Evolutionary conservation across 1,140 invertebrate genomes (phyloP), one percentile per base, ranked within the genome.

Genomic region (Drosophila obscura): DNA sequence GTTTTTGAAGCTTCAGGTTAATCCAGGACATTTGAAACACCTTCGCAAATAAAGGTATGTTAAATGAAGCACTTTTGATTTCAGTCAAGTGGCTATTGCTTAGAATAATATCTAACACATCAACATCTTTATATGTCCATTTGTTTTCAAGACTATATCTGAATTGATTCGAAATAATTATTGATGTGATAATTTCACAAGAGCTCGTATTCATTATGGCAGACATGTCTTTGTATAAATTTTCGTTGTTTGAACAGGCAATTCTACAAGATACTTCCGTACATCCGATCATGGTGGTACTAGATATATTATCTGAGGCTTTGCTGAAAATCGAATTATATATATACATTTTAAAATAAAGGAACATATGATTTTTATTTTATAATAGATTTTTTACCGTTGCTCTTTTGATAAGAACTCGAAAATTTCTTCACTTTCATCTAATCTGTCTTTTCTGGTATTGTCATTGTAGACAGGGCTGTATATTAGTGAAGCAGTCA

Each of bases 31-130:
- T 66, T 4, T 71, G 49, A 22, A 76, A 66, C 4, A 77, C 77
- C 19, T 67, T 58, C 0, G 59, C 35, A 58, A 81, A 88, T 19
- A 79, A 63, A 2, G 65, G 55, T 1, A 73, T 13, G 15, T 71
- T 66, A 43, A 88, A 88, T 4, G 75, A 65, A 2, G 56, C 75
- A 31, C 60, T 73, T 41, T 44, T 67, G 1, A 87, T 73, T 19
- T 48, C 60, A 0, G 4, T 59, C 7, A 87, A 22, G 22, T 61
- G 45, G 13, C 68, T 75, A 0, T 49, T 63, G 7, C 26, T 63
- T 0, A 87, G 41, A 7, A 67, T 15, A 15, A 87, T 49, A 39
- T 77, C 65, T 0, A 68, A 44, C 2, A 83, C 67, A 0, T 49
- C 44, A 2, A 24, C 9, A n/a, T 72, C 55, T 1, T 26, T 19